Base-by-base conservation (phyloP, 2,797 vertebrate genomes). In the Tarsius wallacei region DNA sequence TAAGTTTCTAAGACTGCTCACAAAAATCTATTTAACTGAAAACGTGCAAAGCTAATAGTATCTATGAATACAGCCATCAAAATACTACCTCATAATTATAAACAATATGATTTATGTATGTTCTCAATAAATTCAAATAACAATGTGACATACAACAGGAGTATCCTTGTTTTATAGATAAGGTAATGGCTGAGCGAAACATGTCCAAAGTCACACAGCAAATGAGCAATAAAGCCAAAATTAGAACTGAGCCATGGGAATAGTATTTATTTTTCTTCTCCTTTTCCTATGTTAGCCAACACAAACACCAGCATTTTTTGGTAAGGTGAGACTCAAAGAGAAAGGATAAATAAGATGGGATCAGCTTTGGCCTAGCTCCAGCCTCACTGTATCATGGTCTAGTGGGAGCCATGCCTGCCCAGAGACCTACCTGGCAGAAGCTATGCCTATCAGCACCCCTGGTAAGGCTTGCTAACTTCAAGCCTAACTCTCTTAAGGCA, bases 111-210 rank as follows among this genome's bases (percentile, higher is more conserved):
- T 64, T 89, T 36, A 84, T 7, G 49, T 59, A 77, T 55, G 4
- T 66, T 94, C 51, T 70, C 55, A 85, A 90, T 9, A 96, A 80
- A 94, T 31, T 85, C 42, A 95, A 84, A 73, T 57, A 91, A 68
- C 19, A 80, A 28, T 36, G 33, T 59, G 51, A 81, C 28, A 53
- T 31, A 70, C 9, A 71, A 92, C 84, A 78, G 78, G 7, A 87
- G 5, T 22, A 76, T 73, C 33, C 64, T 33, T 2, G 64, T 86
- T 77, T 82, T 93, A 73, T 7, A 61, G 26, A 61, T 53, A 77
- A 91, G 2, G 42, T 93, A 89, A 57, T 49, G 47, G 31, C 28
- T 63, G 7, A 90, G 19, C 93, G 33, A 49, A 4, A 70, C 28
- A 86, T 24, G 14, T 31, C 68, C 4, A 28, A 17, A 15, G 14